Evolutionary conservation across 2,113 vertebrate genomes (phyloP).

Genomic region (Emydura subglobosa): DNA sequence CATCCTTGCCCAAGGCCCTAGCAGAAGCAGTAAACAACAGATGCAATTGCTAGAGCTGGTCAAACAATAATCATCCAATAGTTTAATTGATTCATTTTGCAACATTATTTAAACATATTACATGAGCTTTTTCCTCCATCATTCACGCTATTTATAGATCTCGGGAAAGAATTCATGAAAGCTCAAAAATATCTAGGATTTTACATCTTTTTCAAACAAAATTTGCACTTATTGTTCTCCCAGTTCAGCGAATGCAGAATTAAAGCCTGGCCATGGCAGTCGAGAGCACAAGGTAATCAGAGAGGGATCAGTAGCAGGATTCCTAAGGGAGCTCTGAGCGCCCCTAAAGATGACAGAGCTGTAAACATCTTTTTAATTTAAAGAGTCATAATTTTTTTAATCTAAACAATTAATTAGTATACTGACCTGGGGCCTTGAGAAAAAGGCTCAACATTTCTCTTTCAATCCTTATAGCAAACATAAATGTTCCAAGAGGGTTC

Average conservation of each 20-base stretch:
- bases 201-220: background rate
- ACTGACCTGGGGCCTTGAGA: background rate
- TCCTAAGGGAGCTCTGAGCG: background rate
- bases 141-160: background rate
- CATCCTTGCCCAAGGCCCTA: background rate
- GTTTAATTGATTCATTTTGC: background rate
- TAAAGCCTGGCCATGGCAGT: background rate
- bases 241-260: background rate
- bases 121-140: background rate
- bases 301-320: background rate
- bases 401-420: slow-evolving; percentile 12
- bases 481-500: background rate
- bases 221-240: background rate
- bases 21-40: background rate
- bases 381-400: background rate
- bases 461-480: background rate
- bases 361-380: background rate
- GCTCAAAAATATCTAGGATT: background rate
- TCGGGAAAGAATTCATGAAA: background rate
- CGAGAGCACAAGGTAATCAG: background rate
- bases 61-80: slow-evolving; percentile 14
- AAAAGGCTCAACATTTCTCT: background rate
- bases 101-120: background rate
- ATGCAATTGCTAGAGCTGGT: background rate
- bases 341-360: slow-evolving; percentile 30